Conservation (phyloP, 2,113 vertebrate species). For the Corynorhinus townsendii region DNA sequence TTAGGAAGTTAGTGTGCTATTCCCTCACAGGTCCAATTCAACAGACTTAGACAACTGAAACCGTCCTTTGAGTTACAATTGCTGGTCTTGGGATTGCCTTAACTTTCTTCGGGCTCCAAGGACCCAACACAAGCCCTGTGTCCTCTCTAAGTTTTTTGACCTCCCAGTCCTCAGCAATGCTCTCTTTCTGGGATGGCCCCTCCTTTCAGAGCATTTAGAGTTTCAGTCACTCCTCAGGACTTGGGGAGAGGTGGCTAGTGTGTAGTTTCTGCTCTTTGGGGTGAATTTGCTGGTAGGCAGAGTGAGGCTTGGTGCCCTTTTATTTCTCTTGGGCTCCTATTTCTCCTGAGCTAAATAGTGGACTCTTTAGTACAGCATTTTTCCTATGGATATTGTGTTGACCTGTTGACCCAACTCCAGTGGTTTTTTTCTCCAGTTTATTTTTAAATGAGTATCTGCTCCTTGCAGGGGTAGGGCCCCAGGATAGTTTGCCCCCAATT, state of each 20-base stretch:
- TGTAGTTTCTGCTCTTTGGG: neutral
- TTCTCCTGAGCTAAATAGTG: neutral
- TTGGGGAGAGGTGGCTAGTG: neutral
- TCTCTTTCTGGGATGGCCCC: neutral
- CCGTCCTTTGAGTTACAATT: neutral
- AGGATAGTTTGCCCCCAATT: neutral
- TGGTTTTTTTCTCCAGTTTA: neutral
- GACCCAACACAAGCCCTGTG: neutral
- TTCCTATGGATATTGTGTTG: neutral
- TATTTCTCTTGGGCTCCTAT: neutral
- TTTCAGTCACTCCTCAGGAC: too few relatives aligned
- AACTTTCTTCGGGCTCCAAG: neutral
- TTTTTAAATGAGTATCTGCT: neutral
- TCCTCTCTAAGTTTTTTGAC: neutral
- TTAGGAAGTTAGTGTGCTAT: neutral
- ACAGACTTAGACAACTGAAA: neutral
- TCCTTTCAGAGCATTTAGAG: neutral
- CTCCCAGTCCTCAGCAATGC: neutral
- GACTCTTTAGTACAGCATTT: neutral
- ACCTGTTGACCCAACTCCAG: neutral
- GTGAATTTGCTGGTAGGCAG: neutral
- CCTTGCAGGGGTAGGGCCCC: neutral
- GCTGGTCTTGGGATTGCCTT: neutral
- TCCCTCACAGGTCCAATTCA: neutral
- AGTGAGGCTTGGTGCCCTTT: neutral